These are phyloP conservation scores for Bombus polaris DNA, from an alignment of 1,140 invertebrate species.

Conservation along the genomic window DNA sequence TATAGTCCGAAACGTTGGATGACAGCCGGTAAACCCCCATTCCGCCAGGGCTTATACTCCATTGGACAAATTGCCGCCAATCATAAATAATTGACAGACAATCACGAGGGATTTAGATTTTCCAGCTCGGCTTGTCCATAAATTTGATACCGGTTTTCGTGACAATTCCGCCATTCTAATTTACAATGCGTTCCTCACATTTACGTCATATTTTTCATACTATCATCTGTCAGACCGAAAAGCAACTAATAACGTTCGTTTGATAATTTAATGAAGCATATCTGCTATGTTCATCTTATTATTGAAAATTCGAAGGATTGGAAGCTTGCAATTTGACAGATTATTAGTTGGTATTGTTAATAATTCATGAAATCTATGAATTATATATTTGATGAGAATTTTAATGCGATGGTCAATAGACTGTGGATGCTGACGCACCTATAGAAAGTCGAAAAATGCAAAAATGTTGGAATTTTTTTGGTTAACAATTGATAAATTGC, in stretches of 20 bases:
- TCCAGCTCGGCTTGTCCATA: slow-evolving; percentile 59
- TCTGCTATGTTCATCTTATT: neutral
- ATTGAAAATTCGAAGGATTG: neutral
- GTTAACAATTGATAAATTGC: no score
- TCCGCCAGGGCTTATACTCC: slow-evolving; percentile 68
- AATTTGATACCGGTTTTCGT: slow-evolving; percentile 63
- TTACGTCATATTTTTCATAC: slow-evolving; percentile 12
- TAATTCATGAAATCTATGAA: neutral
- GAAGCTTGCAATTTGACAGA: neutral
- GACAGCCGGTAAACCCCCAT: slow-evolving; percentile 64
- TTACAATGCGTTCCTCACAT: slow-evolving; percentile 50
- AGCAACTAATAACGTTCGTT: neutral
- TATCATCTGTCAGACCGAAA: slow-evolving; percentile 20
- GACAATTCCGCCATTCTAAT: slow-evolving; percentile 51
- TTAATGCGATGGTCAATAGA: neutral
- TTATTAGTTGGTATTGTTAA: neutral
- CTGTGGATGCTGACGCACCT: no score
- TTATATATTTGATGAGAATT: neutral
- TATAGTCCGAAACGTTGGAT: slow-evolving; percentile 65
- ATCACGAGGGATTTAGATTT: slow-evolving; percentile 72
- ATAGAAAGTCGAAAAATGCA: no score
- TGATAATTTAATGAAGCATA: neutral
- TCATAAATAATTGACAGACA: slow-evolving; percentile 80
- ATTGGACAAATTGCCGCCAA: slow-evolving; percentile 76
- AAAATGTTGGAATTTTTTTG: no score